These are phyloP conservation scores for Keiferia lycopersicella DNA, from an alignment of 2,888 invertebrate species.

Conservation along the genomic window DNA sequence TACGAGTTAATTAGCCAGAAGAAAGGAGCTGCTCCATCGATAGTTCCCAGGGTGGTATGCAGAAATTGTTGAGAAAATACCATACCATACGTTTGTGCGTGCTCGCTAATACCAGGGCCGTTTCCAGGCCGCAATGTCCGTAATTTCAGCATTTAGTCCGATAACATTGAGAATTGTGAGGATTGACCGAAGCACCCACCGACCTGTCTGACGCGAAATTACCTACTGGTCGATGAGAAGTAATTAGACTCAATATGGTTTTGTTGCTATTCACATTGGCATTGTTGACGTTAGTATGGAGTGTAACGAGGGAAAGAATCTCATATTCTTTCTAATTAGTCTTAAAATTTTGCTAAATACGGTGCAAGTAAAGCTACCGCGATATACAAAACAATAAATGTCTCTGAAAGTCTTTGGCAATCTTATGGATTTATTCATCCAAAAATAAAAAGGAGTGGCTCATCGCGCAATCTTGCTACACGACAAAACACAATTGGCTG, in stretches of 20 bases:
- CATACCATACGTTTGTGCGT: constrained; percentile 60
- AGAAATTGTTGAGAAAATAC: constrained; percentile 79
- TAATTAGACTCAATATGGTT: background rate
- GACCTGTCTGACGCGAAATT: constrained; percentile 13
- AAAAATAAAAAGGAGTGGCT: background rate
- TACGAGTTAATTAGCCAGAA: constrained; percentile 63
- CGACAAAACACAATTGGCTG: background rate
- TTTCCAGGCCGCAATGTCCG: constrained; percentile 39
- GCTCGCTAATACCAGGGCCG: constrained; percentile 60
- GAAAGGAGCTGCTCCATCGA: constrained; percentile 48
- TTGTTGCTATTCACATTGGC: constrained; percentile 2
- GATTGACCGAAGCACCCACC: constrained; percentile 34
- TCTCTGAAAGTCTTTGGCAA: background rate
- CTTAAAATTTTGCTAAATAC: no score
- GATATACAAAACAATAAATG: no score
- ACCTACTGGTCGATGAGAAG: background rate
- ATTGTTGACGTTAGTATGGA: background rate
- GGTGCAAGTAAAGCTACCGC: no score
- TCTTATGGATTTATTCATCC: background rate
- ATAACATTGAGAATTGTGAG: constrained; percentile 55
- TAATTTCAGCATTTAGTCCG: constrained; percentile 71
- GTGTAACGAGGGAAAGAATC: background rate
- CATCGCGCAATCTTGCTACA: background rate
- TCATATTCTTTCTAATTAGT: no score
- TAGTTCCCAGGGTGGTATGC: constrained; percentile 77